Percentiles rank a stretch among this genome's conserved stretches.
Evolutionary conservation across 2,113 vertebrate species (phyloP).

Genomic region (Oreochromis niloticus): DNA sequence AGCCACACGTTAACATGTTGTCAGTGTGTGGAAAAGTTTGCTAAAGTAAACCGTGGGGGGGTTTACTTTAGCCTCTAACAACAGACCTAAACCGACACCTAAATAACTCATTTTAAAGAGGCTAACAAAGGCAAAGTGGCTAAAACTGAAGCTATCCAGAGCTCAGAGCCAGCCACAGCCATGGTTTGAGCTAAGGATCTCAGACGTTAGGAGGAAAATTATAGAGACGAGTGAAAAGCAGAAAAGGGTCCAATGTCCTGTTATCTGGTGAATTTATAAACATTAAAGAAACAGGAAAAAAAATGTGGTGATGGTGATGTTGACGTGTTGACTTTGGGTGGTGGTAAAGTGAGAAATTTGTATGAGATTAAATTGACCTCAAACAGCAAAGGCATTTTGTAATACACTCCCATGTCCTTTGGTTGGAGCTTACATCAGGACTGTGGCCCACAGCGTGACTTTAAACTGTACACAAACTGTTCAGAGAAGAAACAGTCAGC

Average conservation of each 20-base stretch:
- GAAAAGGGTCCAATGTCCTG: background rate
- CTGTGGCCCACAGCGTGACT: background rate
- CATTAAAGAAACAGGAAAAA: background rate
- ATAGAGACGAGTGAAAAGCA: background rate
- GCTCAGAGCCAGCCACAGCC: background rate
- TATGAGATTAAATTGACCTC: background rate
- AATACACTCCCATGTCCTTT: background rate
- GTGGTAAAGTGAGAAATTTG: background rate
- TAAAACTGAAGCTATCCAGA: background rate
- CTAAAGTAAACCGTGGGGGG: background rate
- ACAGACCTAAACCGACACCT: background rate
- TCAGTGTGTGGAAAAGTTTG: background rate
- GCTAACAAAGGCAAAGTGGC: background rate
- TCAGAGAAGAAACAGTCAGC: background rate
- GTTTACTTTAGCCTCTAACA: background rate
- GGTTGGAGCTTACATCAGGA: background rate
- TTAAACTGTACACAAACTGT: background rate
- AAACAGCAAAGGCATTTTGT: background rate
- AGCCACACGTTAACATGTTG: background rate
- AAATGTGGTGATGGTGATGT: background rate
- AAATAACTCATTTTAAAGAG: background rate
- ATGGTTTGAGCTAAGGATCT: background rate
- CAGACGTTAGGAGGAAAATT: background rate
- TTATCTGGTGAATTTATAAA: background rate
- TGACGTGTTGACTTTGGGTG: background rate